A percentile compares a stretch with the other conserved stretches of the same genome.
Evolutionary conservation across 2,797 vertebrate species (phyloP).

Genomic region (Manis pentadactyla): DNA sequence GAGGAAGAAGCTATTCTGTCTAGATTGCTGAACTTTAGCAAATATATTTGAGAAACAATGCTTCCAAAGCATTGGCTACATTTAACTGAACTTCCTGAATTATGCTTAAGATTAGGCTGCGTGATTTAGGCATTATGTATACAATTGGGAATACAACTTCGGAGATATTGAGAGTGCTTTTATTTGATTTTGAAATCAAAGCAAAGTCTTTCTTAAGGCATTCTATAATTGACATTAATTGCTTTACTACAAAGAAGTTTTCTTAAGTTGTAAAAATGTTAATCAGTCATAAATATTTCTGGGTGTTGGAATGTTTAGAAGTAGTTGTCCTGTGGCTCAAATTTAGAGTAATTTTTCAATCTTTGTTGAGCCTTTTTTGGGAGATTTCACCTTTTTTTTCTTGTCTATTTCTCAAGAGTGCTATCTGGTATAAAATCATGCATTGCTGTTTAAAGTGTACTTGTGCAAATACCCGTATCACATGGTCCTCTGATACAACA

Average conservation of each 20-base stretch:
- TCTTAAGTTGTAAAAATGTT: not conserved
- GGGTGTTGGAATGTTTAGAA: slow-evolving; percentile 38
- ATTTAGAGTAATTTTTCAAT: slow-evolving; percentile 32
- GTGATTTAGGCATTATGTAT: not conserved
- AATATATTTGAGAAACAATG: not conserved
- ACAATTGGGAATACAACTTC: not conserved
- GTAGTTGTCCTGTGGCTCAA: not conserved
- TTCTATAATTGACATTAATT: not conserved
- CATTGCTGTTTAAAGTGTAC: slow-evolving; percentile 76
- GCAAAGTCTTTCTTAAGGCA: not conserved
- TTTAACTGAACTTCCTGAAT: not conserved
- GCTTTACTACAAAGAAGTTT: not conserved
- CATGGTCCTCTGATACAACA: slow-evolving; percentile 49
- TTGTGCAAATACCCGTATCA: slow-evolving; percentile 74
- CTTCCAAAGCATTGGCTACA: not conserved
- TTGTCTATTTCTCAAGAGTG: slow-evolving; percentile 50
- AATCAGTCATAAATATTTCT: not conserved
- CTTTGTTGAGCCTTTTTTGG: slow-evolving; percentile 25
- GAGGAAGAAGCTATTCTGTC: not conserved
- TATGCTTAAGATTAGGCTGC: not conserved
- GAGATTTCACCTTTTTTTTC: slow-evolving; percentile 58
- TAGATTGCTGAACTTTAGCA: not conserved
- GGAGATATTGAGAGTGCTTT: not conserved
- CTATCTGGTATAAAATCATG: slow-evolving; percentile 73
- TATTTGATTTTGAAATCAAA: slow-evolving; percentile 33